Evolutionary conservation across 2,113 vertebrate species (phyloP).

Genomic region (Mesoclemmys tuberculata): DNA sequence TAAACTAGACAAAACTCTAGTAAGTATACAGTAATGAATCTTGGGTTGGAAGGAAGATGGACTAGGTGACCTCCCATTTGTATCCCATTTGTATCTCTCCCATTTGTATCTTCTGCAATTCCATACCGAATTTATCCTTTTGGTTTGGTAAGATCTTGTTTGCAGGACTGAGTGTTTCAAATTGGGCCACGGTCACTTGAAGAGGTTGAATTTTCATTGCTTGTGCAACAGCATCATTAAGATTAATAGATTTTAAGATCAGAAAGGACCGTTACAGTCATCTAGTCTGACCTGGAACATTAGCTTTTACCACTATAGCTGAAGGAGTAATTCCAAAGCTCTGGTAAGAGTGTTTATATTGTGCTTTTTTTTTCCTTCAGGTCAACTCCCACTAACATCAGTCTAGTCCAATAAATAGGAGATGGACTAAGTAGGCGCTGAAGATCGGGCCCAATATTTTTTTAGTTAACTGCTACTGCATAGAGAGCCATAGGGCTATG

Average conservation of each 20-base stretch:
- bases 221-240: not conserved
- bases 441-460: not conserved
- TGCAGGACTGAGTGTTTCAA: not conserved
- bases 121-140: not conserved
- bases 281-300: not conserved
- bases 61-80: not conserved
- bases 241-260: not conserved
- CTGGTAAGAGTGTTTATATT: not conserved
- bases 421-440: not conserved
- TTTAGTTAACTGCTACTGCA: not conserved
- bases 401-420: not conserved
- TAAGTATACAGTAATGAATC: constrained; percentile 19
- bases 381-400: not conserved
- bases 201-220: not conserved
- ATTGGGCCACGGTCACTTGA: not conserved
- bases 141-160: not conserved
- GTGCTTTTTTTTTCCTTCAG: not conserved
- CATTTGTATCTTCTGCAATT: not conserved
- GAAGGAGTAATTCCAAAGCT: not conserved
- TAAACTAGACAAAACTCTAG: not conserved
- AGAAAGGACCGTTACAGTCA: not conserved
- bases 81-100: not conserved
- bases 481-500: not conserved
- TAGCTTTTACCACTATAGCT: not conserved
- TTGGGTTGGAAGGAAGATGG: constrained; percentile 10